These are phyloP conservation scores for Lynx canadensis DNA, from an alignment of 2,113 vertebrate genomes.

Conservation along the genomic window DNA sequence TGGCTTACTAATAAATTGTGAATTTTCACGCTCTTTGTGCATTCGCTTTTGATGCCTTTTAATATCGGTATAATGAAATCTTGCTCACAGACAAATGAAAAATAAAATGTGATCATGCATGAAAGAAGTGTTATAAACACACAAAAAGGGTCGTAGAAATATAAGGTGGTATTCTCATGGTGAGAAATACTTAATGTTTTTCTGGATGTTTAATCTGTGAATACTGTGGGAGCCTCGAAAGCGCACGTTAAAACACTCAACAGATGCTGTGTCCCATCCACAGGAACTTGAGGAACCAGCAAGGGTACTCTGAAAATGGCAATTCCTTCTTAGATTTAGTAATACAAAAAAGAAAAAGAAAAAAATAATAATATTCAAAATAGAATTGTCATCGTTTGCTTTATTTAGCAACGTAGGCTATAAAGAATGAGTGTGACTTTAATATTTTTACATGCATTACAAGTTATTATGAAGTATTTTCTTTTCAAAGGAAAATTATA, in stretches of 20 bases:
- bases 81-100: neutral
- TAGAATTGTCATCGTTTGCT: neutral
- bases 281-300: neutral
- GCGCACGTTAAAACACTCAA: neutral
- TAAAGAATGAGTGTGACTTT: neutral
- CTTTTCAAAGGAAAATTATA: constrained; percentile 41
- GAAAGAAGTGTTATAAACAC: neutral
- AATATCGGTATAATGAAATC: neutral
- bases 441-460: neutral
- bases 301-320: neutral
- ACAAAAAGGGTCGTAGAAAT: neutral
- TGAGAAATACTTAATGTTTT: neutral
- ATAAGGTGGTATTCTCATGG: neutral
- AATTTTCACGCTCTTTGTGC: neutral
- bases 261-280: neutral
- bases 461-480: neutral
- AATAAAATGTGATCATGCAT: neutral
- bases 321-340: neutral
- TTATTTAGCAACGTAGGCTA: neutral
- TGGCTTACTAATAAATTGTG: neutral
- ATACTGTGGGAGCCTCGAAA: neutral
- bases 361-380: neutral
- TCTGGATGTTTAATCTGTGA: constrained; percentile 26
- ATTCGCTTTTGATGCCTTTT: neutral
- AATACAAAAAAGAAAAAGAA: neutral